Percentiles rank a stretch among this genome's conserved stretches.
Evolutionary conservation across 1,140 invertebrate species (phyloP).

Genomic region (Philotrypesis tridentata): DNA sequence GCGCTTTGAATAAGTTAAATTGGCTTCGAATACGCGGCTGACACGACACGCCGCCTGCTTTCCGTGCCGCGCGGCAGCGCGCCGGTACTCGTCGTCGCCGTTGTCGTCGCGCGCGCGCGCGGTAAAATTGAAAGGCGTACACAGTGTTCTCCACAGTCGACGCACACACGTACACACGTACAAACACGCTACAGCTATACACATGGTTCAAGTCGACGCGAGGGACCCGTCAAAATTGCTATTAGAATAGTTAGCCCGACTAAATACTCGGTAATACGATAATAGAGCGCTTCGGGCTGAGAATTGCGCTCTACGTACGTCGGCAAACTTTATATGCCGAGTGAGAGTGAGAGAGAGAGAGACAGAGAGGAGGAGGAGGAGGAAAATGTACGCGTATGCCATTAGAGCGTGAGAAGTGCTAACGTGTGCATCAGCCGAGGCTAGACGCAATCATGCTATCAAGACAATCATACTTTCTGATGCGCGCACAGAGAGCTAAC

Average conservation of each 20-base stretch:
- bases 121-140: conserved; percentile 2
- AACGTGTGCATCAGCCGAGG: no score
- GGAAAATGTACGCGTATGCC: background rate
- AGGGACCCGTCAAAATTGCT: conserved; percentile 17
- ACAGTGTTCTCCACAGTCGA: no score
- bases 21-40: background rate
- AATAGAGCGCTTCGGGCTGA: background rate
- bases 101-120: background rate
- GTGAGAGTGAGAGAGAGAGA: background rate
- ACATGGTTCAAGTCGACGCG: no score
- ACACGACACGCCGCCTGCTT: no score
- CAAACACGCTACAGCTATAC: no score
- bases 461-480: conserved; percentile 19
- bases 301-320: background rate
- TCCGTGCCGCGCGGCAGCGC: no score
- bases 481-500: background rate
- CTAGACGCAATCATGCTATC: conserved; percentile 2
- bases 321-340: background rate
- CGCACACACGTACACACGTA: no score
- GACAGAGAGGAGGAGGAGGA: no score
- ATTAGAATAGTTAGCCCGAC: conserved; percentile 13
- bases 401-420: background rate
- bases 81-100: no score
- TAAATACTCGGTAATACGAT: conserved; percentile 32
- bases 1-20: conserved; percentile 11